Base-by-base conservation (phyloP, 2,888 invertebrate species). In the Hypomecis punctinalis region DNA sequence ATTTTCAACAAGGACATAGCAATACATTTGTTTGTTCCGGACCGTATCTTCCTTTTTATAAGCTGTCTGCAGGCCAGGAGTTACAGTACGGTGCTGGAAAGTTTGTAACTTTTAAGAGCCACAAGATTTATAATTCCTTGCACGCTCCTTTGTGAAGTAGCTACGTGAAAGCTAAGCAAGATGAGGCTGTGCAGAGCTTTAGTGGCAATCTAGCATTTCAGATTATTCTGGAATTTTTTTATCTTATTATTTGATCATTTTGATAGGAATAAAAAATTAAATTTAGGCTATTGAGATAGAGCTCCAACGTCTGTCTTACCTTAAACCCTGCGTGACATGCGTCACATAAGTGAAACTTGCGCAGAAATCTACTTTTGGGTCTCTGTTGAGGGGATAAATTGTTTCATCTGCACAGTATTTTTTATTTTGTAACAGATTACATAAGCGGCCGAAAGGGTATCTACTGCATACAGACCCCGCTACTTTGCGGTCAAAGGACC, bases 1-100 rank as follows among this genome's bases (percentile, higher is more conserved):
- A 84, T 84, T 82, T 82, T 80, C 77, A 80, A 76, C 73, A 56
- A 75, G 77, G 83, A 82, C 82, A 78, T 76, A 80, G 88, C 88
- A 87, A 85, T 88, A 87, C 83, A 81, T 86, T 83, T 86, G 84
- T 86, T 88, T 84, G 85, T 88, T 89, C 83, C 85, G 82, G 80
- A 78, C 80, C 81, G 88, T 85, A 84, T 83, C 80, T 83, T 80
- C 75, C 82, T 84, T 87, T 88, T 86, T 86, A 86, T 84, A 86
- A 87, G 79, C 83, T 80, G 82, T 85, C 82, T 80, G 77, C 76
- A 73, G 68, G 81, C 71, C 76, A 74, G 67, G 81, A 86, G 83
- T 82, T 82, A 84, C 82, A 80, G 79, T 57, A 53, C 66, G 56
- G 68, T 67, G 36, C 53, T 54, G 40, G 43, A 54, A 58, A 66